A percentile compares a stretch with the other conserved stretches of the same genome.
Evolutionary conservation across 2,113 vertebrate genomes (phyloP).

Genomic region (Cyprinodon brontotheroides): DNA sequence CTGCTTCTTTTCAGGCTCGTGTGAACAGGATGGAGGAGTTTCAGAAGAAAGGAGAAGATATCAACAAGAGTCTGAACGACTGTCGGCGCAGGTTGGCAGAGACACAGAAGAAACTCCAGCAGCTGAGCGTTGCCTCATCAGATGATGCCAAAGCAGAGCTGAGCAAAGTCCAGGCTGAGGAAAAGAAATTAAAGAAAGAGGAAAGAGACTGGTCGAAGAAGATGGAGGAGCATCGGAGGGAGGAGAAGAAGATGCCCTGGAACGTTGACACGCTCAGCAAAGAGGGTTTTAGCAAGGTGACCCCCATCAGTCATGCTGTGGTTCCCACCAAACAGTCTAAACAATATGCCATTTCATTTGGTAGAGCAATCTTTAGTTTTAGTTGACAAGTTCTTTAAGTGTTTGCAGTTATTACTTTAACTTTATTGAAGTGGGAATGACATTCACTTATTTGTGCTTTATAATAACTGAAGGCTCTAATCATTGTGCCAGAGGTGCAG

Average conservation of each 20-base stretch:
- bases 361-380: not conserved
- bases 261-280: conserved; percentile 95
- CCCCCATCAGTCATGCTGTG: not conserved
- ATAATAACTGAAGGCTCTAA: too few species aligned
- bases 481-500: too few species aligned
- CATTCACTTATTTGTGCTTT: too few species aligned
- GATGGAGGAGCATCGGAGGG: conserved; percentile 80
- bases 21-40: conserved; percentile 94
- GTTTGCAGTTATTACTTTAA: too few species aligned
- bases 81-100: conserved; percentile 83
- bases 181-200: conserved; percentile 87
- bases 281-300: conserved; percentile 95
- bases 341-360: not conserved
- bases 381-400: too few species aligned
- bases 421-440: too few species aligned
- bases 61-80: conserved; percentile 80
- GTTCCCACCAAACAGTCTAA: not conserved
- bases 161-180: conserved; percentile 81
- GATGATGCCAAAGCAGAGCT: conserved; percentile 76
- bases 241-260: conserved; percentile 96
- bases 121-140: conserved; percentile 58
- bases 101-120: conserved; percentile 83
- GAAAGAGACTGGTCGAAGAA: conserved; percentile 85
- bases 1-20: conserved; percentile 82
- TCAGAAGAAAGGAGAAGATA: conserved; percentile 86